phyloP scores from a whole-genome alignment of 2,888 invertebrate species.

The Eudemis profundana region DNA sequence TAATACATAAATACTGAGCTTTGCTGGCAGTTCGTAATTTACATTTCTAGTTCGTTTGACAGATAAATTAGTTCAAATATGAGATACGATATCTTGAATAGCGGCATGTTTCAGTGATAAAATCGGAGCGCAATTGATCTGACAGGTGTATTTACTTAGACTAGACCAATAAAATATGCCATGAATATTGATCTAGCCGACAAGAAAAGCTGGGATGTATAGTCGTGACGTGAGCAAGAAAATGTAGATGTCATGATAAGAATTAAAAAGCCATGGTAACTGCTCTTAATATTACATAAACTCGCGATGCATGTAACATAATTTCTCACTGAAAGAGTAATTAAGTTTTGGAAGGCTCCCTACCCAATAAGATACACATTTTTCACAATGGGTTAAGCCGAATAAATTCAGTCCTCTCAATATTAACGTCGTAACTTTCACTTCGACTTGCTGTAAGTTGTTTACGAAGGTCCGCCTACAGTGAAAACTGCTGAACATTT shows the following conservation, averaged over 20 bases:
- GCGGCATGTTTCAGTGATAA: conserved; percentile 27
- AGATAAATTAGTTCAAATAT: conserved; percentile 42
- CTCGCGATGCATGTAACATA: background rate
- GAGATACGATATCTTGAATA: conserved; percentile 32
- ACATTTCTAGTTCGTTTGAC: conserved; percentile 43
- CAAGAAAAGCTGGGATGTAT: background rate
- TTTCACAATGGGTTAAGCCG: background rate
- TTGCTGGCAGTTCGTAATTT: conserved; percentile 31
- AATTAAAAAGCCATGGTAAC: background rate
- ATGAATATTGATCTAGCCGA: conserved; percentile 5
- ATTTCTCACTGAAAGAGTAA: background rate
- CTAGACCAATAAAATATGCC: conserved; percentile 2
- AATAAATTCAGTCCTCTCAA: background rate
- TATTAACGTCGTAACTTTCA: conserved; percentile 20
- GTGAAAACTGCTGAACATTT: background rate
- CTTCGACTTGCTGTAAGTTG: conserved; percentile 4
- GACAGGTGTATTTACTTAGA: conserved; percentile 23
- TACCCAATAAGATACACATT: background rate
- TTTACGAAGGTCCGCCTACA: background rate
- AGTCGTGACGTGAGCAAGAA: background rate
- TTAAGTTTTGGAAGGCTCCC: background rate
- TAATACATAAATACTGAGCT: conserved; percentile 36
- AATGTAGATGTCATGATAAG: background rate
- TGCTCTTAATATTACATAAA: no score
- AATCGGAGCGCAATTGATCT: conserved; percentile 27